A percentile compares a stretch with the other conserved stretches of the same genome.
These are phyloP conservation scores for Hemicentrotus pulcherrimus DNA, from an alignment of 35 echinoderm and acorn worm genomes.

Conservation along the genomic window DNA sequence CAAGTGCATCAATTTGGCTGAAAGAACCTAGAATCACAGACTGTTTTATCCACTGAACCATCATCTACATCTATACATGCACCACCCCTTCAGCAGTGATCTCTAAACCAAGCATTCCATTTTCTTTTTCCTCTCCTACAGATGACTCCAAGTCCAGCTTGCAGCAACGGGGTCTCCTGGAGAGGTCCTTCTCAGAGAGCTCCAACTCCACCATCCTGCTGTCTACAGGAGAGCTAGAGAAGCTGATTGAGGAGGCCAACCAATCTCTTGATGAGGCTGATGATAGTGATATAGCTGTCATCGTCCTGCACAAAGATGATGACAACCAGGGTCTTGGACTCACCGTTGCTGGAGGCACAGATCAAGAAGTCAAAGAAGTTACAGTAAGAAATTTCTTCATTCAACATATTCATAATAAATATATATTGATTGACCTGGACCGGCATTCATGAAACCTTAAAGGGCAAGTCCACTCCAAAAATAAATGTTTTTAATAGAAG, in stretches of 20 bases:
- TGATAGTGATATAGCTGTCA: conserved; percentile 82
- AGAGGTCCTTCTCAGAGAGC: conserved; percentile 90
- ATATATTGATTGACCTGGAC: too few species aligned
- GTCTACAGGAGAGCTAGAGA: conserved; percentile 81
- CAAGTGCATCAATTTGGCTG: neutral
- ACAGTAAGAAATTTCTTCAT: conserved; percentile 68
- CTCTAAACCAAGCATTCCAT: neutral
- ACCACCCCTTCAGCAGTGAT: neutral
- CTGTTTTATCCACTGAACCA: neutral
- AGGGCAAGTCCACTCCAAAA: too few species aligned
- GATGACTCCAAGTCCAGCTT: conserved; percentile 52
- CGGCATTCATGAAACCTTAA: too few species aligned
- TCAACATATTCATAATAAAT: too few species aligned
- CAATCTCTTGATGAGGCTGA: conserved; percentile 83
- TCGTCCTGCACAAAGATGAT: conserved; percentile 87
- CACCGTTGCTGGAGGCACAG: conserved; percentile 85
- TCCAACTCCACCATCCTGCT: conserved; percentile 94
- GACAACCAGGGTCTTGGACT: conserved; percentile 89
- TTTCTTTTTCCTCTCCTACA: neutral
- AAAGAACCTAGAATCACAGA: neutral
- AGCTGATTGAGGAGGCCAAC: conserved; percentile 97
- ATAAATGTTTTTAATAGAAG: too few species aligned
- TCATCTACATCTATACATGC: neutral
- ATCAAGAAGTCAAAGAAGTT: conserved; percentile 88
- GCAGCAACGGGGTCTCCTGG: conserved; percentile 64